These are phyloP conservation scores for Dynastes maya DNA, from an alignment of 2,888 invertebrate genomes.

Conservation along the genomic window DNA sequence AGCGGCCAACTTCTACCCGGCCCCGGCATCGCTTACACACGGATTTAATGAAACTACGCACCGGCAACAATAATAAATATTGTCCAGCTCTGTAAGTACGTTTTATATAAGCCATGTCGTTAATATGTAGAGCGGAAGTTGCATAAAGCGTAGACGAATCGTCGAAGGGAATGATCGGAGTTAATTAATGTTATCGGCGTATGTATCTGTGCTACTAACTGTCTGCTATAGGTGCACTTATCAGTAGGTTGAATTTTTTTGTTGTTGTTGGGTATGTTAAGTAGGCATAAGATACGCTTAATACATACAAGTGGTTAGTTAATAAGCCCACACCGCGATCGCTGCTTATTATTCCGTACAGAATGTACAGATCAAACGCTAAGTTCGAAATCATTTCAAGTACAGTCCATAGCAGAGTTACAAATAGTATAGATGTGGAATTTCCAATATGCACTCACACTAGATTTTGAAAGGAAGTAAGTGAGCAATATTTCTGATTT, in stretches of 20 bases:
- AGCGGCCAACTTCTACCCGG: slow-evolving; percentile 21
- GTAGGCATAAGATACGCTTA: neutral
- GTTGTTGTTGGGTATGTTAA: neutral
- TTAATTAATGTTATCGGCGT: slow-evolving; percentile 33
- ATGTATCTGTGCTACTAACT: slow-evolving; percentile 23
- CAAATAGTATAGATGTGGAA: too few relatives aligned
- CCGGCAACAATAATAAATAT: slow-evolving; percentile 38
- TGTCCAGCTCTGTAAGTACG: neutral
- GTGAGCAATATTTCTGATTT: too few relatives aligned
- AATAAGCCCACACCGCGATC: neutral
- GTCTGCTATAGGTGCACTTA: slow-evolving; percentile 5
- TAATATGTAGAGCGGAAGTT: slow-evolving; percentile 30
- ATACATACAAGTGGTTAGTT: slow-evolving; percentile 5
- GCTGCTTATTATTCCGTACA: neutral
- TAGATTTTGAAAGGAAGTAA: too few relatives aligned
- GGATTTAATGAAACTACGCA: slow-evolving; percentile 33
- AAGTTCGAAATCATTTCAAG: too few relatives aligned
- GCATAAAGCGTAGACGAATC: slow-evolving; percentile 23
- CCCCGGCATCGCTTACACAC: neutral
- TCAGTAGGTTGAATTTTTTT: slow-evolving; percentile 17
- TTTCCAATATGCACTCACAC: too few relatives aligned
- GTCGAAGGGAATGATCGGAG: slow-evolving; percentile 21
- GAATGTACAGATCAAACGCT: neutral
- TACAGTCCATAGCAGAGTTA: too few relatives aligned
- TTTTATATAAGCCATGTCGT: slow-evolving; percentile 1